Conservation (phyloP, 1,140 invertebrate species). For the Anagrus nilaparvatae region DNA sequence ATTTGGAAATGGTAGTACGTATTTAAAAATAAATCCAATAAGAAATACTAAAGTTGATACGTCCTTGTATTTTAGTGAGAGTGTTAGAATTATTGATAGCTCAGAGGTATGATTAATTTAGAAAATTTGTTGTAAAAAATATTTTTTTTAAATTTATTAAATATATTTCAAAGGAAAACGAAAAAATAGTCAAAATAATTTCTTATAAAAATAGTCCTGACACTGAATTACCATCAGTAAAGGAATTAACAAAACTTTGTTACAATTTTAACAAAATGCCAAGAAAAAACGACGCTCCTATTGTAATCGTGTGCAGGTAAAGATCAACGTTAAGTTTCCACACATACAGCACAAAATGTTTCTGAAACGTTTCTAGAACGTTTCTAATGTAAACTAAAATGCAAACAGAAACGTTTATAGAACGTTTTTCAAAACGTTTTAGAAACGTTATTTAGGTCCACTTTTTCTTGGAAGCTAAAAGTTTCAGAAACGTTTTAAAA, state of each 20-base stretch:
- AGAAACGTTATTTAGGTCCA: no score
- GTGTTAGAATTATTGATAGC: slow-evolving; percentile 12
- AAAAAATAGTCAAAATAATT: slow-evolving; percentile 8
- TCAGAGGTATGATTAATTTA: slow-evolving; percentile 14
- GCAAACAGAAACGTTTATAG: no score
- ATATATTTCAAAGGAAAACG: no score
- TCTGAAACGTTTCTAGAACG: neutral
- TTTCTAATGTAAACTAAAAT: no score
- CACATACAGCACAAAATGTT: neutral
- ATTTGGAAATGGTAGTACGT: slow-evolving; percentile 4
- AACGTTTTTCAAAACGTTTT: no score
- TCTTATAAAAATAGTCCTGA: slow-evolving; percentile 11
- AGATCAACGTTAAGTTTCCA: neutral
- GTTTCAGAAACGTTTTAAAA: no score
- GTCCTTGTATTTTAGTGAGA: slow-evolving; percentile 8
- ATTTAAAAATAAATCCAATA: slow-evolving; percentile 6
- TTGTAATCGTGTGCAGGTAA: slow-evolving; percentile 11
- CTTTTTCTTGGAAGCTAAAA: no score
- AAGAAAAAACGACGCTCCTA: neutral
- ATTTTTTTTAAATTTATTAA: no score
- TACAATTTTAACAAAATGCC: slow-evolving; percentile 1
- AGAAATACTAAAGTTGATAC: neutral
- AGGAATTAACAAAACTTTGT: slow-evolving; percentile 10
- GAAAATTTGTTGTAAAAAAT: no score
- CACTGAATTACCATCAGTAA: neutral